Evolutionary conservation across 2,797 vertebrate genomes (phyloP).

Genomic region (Melanotaenia parkinsoni): DNA sequence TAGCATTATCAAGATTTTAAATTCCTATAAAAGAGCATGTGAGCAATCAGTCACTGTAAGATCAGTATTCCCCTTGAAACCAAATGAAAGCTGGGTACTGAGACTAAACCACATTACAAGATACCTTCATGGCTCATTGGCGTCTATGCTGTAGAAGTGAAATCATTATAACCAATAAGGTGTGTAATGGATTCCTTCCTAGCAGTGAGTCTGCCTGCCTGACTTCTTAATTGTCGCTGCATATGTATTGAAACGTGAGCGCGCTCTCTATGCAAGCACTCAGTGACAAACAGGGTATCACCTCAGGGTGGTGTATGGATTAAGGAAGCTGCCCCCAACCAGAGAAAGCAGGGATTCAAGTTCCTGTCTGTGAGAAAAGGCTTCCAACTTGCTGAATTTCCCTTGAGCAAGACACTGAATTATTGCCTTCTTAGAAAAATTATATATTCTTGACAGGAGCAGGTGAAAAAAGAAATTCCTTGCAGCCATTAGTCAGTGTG

Average conservation of each 20-base stretch:
- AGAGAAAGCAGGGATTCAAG: conserved; percentile 24
- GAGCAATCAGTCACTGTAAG: conserved; percentile 56
- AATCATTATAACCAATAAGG: conserved; percentile 87
- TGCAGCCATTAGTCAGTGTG: conserved; percentile 30
- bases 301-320: conserved; percentile 50
- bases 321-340: conserved; percentile 46
- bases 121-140: conserved; percentile 83
- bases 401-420: conserved; percentile 52
- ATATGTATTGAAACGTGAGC: conserved; percentile 58
- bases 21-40: conserved; percentile 35
- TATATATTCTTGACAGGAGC: conserved; percentile 22
- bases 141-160: conserved; percentile 79
- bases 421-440: conserved; percentile 34
- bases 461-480: conserved; percentile 20
- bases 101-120: conserved; percentile 79
- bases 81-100: conserved; percentile 65
- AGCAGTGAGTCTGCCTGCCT: conserved; percentile 72
- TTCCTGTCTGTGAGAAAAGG: conserved; percentile 19
- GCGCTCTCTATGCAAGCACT: conserved; percentile 32
- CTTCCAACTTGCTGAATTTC: conserved; percentile 33
- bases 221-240: conserved; percentile 80
- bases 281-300: conserved; percentile 26
- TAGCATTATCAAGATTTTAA: conserved; percentile 28
- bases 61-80: conserved; percentile 80
- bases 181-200: conserved; percentile 87